Base-by-base conservation (phyloP, 2,888 invertebrate species). In the Drosophila subquinaria region DNA sequence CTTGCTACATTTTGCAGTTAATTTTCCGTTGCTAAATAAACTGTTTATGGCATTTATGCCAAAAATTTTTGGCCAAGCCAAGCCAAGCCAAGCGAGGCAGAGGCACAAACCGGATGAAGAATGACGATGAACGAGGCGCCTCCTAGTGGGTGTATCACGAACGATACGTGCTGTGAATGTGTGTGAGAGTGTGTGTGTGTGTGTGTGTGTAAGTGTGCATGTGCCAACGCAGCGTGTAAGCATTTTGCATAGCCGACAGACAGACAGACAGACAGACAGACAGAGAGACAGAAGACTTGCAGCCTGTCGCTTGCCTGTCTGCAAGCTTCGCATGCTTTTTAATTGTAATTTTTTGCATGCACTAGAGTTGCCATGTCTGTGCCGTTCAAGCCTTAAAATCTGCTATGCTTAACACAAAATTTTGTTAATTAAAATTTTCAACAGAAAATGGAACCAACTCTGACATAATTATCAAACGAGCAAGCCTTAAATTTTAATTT, bases 11-110 rank as follows among this genome's bases (percentile, higher is more conserved):
- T 86, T 79, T 88, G 89, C 86, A 90, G 91, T 91, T 90, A 91
- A 90, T 90, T 90, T 90, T 89, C 81, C 85, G 90, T 87, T 90
- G 90, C 91, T 89, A 89, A 90, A 90, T 91, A 90, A 90, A 90
- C 91, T 89, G 89, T 88, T 90, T 83, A 90, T 90, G 90, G 84
- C 90, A 91, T 88, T 85, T 86, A 88, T 88, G 90, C 87, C 90
- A 88, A 87, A 83, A 88, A 87, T 83, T 88, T 78, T 82, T 83
- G 88, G 77, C 70, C 71, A 83, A 72, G 50, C 66, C 27, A 30
- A 30, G 27, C 23, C 23, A 23, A 23, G 3, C 27, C 67, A 48
- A 38, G 60, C 64, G 30, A 67, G 42, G 57, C 45, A 33, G 23
- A 51, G 69, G 59, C 59, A 57, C 65, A 57, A 60, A 35, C 74